A percentile compares a stretch with the other conserved stretches of the same genome.
phyloP scores from a whole-genome alignment of 1,140 invertebrate genomes.

The Cepaea nemoralis region DNA sequence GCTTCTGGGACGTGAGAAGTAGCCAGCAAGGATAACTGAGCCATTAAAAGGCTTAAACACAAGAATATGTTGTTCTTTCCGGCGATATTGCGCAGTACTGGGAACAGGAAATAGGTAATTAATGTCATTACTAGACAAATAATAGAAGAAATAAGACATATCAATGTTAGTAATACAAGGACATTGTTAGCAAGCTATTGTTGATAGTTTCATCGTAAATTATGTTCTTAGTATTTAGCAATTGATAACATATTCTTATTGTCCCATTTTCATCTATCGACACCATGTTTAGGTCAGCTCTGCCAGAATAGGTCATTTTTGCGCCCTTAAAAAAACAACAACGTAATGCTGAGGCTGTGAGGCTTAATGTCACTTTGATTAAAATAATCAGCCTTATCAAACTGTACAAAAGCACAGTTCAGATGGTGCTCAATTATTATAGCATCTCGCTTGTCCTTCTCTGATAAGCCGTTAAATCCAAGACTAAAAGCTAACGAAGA shows the following conservation, averaged over 20 bases:
- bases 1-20: constrained; percentile 2
- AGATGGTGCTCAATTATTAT: neutral
- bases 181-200: neutral
- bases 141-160: neutral
- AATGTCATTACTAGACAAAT: neutral
- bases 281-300: neutral
- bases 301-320: neutral
- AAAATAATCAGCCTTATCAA: neutral
- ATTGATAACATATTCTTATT: neutral
- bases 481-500: neutral
- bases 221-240: neutral
- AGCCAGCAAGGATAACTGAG: constrained; percentile 8
- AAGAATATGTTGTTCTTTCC: constrained; percentile 20
- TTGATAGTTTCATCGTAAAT: neutral
- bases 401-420: neutral
- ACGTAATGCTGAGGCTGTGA: neutral
- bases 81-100: neutral
- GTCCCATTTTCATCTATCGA: constrained; percentile 8
- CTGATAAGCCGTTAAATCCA: neutral
- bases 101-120: constrained; percentile 21
- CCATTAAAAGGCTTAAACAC: neutral
- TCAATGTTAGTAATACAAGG: neutral
- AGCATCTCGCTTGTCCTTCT: neutral
- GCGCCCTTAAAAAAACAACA: neutral
- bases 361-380: neutral